Percentiles rank a stretch among this genome's conserved stretches.
Evolutionary conservation across 2,113 vertebrate genomes (phyloP).

Genomic region (Parotia lawesii): DNA sequence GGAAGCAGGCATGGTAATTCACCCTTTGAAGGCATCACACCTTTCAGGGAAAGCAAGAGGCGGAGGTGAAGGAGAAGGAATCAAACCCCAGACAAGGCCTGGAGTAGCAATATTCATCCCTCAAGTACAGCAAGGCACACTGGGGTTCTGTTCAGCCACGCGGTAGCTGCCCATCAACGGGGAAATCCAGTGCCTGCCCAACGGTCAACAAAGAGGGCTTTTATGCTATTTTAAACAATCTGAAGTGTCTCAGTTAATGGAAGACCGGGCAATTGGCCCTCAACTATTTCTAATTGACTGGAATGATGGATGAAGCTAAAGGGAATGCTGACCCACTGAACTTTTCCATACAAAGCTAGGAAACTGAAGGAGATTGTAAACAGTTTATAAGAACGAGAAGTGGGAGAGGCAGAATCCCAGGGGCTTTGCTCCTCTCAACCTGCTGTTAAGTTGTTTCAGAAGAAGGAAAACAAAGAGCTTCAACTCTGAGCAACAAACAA

Average conservation of each 20-base stretch:
- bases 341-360: constrained; percentile 42
- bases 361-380: constrained; percentile 50
- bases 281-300: constrained; percentile 65
- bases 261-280: constrained; percentile 53
- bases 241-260: constrained; percentile 63
- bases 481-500: constrained; percentile 16
- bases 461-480: constrained; percentile 11
- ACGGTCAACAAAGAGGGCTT: constrained; percentile 53
- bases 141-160: constrained; percentile 51
- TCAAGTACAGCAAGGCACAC: not conserved
- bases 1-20: constrained; percentile 4
- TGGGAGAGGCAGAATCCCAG: constrained; percentile 23
- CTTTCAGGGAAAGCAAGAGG: constrained; percentile 47
- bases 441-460: constrained; percentile 17
- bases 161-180: constrained; percentile 59
- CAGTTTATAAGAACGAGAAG: constrained; percentile 23
- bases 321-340: constrained; percentile 61
- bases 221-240: constrained; percentile 63
- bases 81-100: not conserved
- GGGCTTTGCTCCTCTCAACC: constrained; percentile 22
- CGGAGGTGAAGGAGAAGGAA: constrained; percentile 56
- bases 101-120: not conserved
- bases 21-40: constrained; percentile 55
- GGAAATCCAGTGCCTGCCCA: constrained; percentile 1
- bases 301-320: constrained; percentile 62